Percentiles rank a stretch among this genome's conserved stretches.
Conservation (phyloP, 2,113 vertebrate genomes). For the Anguilla rostrata region DNA sequence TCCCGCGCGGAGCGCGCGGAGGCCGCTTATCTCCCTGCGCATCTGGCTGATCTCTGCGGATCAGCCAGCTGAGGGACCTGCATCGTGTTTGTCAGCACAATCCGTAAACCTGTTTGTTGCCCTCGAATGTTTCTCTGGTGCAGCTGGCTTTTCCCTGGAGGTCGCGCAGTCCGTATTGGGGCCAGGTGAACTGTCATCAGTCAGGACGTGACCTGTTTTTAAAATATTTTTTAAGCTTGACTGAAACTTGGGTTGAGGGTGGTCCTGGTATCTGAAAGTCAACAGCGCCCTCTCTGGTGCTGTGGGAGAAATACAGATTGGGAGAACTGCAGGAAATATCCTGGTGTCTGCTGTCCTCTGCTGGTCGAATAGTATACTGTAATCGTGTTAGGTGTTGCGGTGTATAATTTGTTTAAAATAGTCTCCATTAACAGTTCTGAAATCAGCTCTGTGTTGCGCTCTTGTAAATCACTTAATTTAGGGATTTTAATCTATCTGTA, state of each 20-base stretch:
- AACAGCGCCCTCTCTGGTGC: not conserved
- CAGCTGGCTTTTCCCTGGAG: not conserved
- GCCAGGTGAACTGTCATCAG: conserved; percentile 13
- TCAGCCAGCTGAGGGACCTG: not conserved
- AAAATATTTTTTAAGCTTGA: not conserved
- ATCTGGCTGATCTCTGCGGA: not conserved
- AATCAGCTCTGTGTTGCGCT: not conserved
- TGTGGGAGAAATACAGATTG: not conserved
- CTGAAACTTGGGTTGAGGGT: not conserved
- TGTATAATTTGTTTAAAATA: not conserved
- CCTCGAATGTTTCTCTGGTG: not conserved
- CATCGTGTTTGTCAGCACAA: not conserved
- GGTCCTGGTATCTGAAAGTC: not conserved
- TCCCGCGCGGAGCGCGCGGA: not conserved
- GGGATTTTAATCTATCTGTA: too few relatives aligned
- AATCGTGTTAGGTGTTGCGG: not conserved
- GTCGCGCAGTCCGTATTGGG: not conserved
- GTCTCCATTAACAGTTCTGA: not conserved
- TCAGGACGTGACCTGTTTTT: not conserved
- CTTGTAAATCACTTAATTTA: too few relatives aligned
- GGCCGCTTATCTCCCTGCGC: not conserved
- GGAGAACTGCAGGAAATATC: not conserved
- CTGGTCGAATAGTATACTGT: not conserved
- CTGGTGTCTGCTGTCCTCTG: conserved; percentile 22
- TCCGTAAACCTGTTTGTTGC: not conserved